Base-by-base conservation (phyloP, 2,113 vertebrate genomes). In the Mungos mungo region DNA sequence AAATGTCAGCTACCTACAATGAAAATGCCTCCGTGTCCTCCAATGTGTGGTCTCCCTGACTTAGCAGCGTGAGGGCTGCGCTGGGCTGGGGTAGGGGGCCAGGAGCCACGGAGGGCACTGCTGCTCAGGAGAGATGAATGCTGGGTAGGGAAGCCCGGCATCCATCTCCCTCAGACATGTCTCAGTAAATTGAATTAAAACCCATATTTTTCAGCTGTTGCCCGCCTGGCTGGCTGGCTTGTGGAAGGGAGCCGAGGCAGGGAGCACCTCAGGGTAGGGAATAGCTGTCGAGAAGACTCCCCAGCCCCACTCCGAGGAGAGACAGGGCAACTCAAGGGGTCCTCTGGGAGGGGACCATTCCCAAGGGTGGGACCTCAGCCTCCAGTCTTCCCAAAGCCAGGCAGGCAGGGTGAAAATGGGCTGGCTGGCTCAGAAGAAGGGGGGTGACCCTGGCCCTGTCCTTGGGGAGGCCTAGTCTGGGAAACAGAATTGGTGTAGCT, bases 181-280 rank as follows among this genome's bases (percentile, higher is more conserved):
- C 97, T 92, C 92, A 65, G 97, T 86, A 96, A 98, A 98, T 97
- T 90, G 47, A 97, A 98, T 98, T 98, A 97, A 97, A 97, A 82
- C 65, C 47, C 84, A 35, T 97, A 71, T 84, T 95, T 97, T 97
- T 97, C 88, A 92, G 97, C 81, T 82, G 83, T 66, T 87, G 95
- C 94, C 98, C 8, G 96, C 93, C 96, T 96, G 97, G 63, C 96
- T 93, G 95, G 72, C 95, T 96, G 90, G 90, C 93, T 83, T 21
- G 54, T 66, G 80, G 92, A 72, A 81, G 31, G 63, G 27, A 91
- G 93, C 65, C n/a, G 31, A 96, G 87, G 92, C 52, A 38, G 60
- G 80, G 77, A 91, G 95, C 79, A 77, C 71, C 65, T 94, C 72
- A 60, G 45, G 89, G 47, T 2, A 92, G 52, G 50, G 19, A 68